Base-by-base conservation (phyloP, 2,797 vertebrate genomes). In the Anguilla megastoma region DNA sequence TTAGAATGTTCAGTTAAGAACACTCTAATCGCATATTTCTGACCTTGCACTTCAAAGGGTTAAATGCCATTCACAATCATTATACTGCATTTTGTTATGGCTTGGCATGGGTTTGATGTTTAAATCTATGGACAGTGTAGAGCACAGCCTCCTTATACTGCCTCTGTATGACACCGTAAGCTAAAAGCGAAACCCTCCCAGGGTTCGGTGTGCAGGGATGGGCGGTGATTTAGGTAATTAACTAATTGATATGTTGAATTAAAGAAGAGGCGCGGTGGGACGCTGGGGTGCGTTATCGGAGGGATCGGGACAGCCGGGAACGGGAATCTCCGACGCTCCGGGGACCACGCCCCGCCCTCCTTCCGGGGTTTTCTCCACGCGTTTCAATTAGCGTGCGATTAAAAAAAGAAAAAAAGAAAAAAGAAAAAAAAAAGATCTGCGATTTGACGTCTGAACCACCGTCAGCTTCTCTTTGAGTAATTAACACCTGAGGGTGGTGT, bases 181-280 rank as follows among this genome's bases (percentile, higher is more conserved):
- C 16, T 10, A 4, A 36, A 36, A 76, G 71, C 71, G 1, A 36
- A 33, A 24, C 3, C 27, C 71, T 6, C 33, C 0, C 10, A 21
- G 45, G 24, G n/a, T 41, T 79, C 2, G 33, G 74, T 41, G 74
- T 6, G 36, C 16, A 33, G 74, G 74, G 30, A 16, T 24, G 18
- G 41, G 14, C 21, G 33, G 14, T 41, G 41, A 45, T n/a, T 30
- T 52, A 6, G 4, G 90, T 85, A 54, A 87, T 88, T 89, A 90
- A 89, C 90, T 82, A 87, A 87, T 89, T 87, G 84, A 92, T 92
- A 88, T 87, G 9, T n/a, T 21, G 56, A 91, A 90, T 90, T 90
- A 89, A 90, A 88, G 14, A 2, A 69, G 88, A 50, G 87, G 76
- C 76, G 45, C 69, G 27, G 33, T 76, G 36, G 18, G 85, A 88